A percentile compares a stretch with the other conserved stretches of the same genome.
These are phyloP conservation scores for Scaptomyza graminum DNA, from an alignment of 1,140 invertebrate genomes.

Conservation along the genomic window DNA sequence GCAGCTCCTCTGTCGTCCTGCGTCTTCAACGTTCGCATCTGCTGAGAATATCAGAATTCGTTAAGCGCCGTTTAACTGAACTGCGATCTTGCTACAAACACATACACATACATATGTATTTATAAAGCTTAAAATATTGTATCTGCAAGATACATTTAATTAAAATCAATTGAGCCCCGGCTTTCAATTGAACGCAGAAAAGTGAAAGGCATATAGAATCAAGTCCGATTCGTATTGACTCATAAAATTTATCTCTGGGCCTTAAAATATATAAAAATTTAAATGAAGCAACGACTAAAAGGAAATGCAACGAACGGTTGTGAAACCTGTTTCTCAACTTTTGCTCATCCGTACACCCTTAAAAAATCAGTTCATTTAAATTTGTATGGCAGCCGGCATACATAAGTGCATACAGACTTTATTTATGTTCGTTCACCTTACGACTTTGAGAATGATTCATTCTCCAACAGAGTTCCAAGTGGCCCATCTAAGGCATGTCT, in stretches of 20 bases:
- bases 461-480: background rate
- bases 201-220: conserved; percentile 59
- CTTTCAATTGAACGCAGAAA: conserved; percentile 45
- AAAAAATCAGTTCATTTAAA: conserved; percentile 20
- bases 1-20: background rate
- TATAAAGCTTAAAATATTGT: conserved; percentile 17
- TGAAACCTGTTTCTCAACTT: conserved; percentile 75
- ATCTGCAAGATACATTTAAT: conserved; percentile 53
- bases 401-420: conserved; percentile 38
- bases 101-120: background rate
- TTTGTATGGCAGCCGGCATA: conserved; percentile 52
- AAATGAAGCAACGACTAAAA: background rate
- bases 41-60: conserved; percentile 11
- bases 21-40: conserved; percentile 15
- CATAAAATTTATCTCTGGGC: conserved; percentile 11
- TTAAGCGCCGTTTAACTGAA: conserved; percentile 50
- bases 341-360: conserved; percentile 54
- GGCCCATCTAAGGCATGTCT: background rate
- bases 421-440: conserved; percentile 10
- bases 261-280: background rate
- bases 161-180: conserved; percentile 58
- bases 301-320: conserved; percentile 2
- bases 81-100: conserved; percentile 31
- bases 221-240: conserved; percentile 31
- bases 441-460: conserved; percentile 23